Evolutionary conservation across 2,888 invertebrate genomes (phyloP).

Genomic region (Euphydryas editha): DNA sequence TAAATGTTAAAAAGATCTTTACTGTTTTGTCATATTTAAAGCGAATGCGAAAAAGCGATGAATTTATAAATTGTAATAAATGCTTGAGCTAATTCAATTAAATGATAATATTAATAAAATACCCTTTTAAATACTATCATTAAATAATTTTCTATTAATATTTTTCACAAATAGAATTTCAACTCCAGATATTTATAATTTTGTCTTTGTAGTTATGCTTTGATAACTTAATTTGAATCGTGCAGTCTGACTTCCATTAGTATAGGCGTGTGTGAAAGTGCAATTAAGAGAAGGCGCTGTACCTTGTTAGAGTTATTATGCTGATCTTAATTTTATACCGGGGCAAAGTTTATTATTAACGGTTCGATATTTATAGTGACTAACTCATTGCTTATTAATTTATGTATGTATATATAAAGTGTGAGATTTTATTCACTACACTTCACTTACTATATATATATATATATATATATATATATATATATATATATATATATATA

Average conservation of each 20-base stretch:
- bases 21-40: no score
- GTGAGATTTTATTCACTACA: no score
- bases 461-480: no score
- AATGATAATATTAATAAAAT: no score
- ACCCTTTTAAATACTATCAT: not conserved
- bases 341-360: constrained; percentile 25
- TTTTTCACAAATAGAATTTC: constrained; percentile 3
- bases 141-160: constrained; percentile 1
- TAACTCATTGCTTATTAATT: no score
- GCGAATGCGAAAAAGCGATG: no score
- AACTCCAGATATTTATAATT: constrained; percentile 12
- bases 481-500: no score
- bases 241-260: constrained; percentile 55
- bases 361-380: not conserved
- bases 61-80: no score
- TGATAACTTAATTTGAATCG: constrained; percentile 57
- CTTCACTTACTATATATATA: no score
- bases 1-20: no score
- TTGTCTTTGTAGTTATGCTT: constrained; percentile 30
- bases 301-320: constrained; percentile 68
- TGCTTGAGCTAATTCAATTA: no score
- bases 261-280: constrained; percentile 57
- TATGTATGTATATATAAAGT: no score
- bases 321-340: constrained; percentile 59
- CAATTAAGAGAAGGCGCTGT: constrained; percentile 66